Evolutionary conservation across 2,888 invertebrate genomes (phyloP).

Genomic region (Zaprionus lineosus): DNA sequence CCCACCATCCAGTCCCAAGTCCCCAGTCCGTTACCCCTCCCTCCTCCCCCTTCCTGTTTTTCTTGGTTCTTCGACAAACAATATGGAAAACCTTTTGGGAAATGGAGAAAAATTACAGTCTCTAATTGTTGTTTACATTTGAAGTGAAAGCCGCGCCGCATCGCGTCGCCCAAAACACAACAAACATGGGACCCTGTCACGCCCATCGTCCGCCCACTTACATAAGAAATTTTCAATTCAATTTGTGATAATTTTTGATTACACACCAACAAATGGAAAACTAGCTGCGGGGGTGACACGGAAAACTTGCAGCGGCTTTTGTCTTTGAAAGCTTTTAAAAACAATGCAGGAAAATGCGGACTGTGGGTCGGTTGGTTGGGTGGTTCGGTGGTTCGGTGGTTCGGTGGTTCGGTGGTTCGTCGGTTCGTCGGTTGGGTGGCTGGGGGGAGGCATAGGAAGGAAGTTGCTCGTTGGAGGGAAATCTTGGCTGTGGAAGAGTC

Average conservation of each 20-base stretch:
- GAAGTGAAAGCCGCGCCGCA: conserved; percentile 56
- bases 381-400: too few species aligned
- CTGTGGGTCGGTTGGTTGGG: too few species aligned
- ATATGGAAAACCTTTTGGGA: conserved; percentile 29
- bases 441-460: conserved; percentile 4
- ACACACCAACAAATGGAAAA: conserved; percentile 40
- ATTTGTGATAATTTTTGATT: conserved; percentile 46
- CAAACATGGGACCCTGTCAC: conserved; percentile 13
- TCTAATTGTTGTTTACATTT: conserved; percentile 70
- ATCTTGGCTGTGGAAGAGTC: conserved; percentile 32
- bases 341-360: conserved; percentile 26
- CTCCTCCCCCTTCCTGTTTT: too few species aligned
- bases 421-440: too few species aligned
- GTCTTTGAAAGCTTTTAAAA: conserved; percentile 60
- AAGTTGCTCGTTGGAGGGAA: conserved; percentile 9
- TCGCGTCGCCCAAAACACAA: conserved; percentile 24
- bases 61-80: too few species aligned
- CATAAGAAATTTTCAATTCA: conserved; percentile 61
- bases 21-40: too few species aligned
- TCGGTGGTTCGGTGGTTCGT: too few species aligned
- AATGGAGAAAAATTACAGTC: conserved; percentile 24
- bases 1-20: background rate
- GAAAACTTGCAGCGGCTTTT: conserved; percentile 50
- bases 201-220: conserved; percentile 29
- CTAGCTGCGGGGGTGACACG: conserved; percentile 7